Evolutionary conservation across 2,113 vertebrate species (phyloP).

Genomic region (Megaleporinus macrocephalus): DNA sequence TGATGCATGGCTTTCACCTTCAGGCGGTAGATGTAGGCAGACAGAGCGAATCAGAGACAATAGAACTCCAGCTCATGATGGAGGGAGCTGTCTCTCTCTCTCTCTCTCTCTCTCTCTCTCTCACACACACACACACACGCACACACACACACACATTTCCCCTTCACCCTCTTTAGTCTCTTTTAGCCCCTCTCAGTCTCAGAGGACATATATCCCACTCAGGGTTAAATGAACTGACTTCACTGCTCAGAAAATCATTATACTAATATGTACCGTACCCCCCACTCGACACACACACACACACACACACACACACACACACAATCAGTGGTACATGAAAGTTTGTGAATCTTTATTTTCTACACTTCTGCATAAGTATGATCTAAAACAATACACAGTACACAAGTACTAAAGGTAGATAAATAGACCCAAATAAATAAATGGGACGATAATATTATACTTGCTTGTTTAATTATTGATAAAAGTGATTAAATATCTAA

Average conservation of each 20-base stretch:
- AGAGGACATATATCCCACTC: slow-evolving; percentile 21
- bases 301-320: too few relatives aligned
- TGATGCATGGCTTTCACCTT: slow-evolving; percentile 46
- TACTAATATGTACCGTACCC: neutral
- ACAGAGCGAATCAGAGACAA: slow-evolving; percentile 41
- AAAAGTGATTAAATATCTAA: too few relatives aligned
- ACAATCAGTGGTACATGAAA: neutral
- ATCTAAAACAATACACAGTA: too few relatives aligned
- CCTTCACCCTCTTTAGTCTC: slow-evolving; percentile 10
- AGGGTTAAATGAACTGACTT: slow-evolving; percentile 41
- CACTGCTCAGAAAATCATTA: slow-evolving; percentile 1
- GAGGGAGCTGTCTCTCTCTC: slow-evolving; percentile 42
- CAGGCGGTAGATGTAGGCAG: slow-evolving; percentile 36
- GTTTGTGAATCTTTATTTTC: too few relatives aligned
- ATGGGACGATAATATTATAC: too few relatives aligned
- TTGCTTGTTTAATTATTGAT: too few relatives aligned
- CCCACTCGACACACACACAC: too few relatives aligned
- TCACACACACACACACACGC: slow-evolving; percentile 28
- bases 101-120: slow-evolving; percentile 8
- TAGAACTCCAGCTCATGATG: slow-evolving; percentile 42
- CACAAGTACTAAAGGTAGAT: too few relatives aligned
- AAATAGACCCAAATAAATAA: too few relatives aligned
- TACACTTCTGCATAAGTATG: too few relatives aligned
- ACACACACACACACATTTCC: slow-evolving; percentile 22
- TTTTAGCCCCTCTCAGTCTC: slow-evolving; percentile 6